Conservation (phyloP, 2,888 invertebrate species). For the Caenorhabditis macrosperma region DNA sequence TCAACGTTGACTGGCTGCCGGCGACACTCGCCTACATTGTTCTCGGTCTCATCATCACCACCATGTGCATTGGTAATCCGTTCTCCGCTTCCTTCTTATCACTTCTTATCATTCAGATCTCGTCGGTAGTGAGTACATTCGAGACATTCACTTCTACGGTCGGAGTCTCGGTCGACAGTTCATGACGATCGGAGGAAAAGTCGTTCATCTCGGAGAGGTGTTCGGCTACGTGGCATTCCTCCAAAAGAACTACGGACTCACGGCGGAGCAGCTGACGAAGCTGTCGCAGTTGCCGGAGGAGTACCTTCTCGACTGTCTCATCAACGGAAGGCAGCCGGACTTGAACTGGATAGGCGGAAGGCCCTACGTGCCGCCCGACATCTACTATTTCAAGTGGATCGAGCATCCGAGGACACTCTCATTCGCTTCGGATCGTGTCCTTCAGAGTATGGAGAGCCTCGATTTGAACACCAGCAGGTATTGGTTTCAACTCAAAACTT, state of each 20-base stretch:
- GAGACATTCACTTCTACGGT: slow-evolving; percentile 80
- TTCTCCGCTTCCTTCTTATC: neutral
- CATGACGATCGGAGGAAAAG: slow-evolving; percentile 80
- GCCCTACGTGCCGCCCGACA: slow-evolving; percentile 80
- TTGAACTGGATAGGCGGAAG: slow-evolving; percentile 79
- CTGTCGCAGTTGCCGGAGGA: slow-evolving; percentile 80
- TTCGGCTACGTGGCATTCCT: slow-evolving; percentile 80
- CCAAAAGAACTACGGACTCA: slow-evolving; percentile 80
- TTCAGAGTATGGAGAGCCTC: slow-evolving; percentile 80
- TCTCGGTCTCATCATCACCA: slow-evolving; percentile 79
- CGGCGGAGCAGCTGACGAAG: slow-evolving; percentile 80
- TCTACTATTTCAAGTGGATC: slow-evolving; percentile 80
- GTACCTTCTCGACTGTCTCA: slow-evolving; percentile 80
- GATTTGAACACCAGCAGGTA: slow-evolving; percentile 77
- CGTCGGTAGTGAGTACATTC: slow-evolving; percentile 80
- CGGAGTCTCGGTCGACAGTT: slow-evolving; percentile 78
- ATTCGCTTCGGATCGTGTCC: slow-evolving; percentile 78
- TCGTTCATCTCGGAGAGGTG: slow-evolving; percentile 80
- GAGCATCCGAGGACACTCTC: slow-evolving; percentile 80
- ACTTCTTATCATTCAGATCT: slow-evolving; percentile 70
- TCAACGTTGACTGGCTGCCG: slow-evolving; percentile 78
- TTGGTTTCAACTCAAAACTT: neutral
- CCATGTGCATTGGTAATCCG: slow-evolving; percentile 79
- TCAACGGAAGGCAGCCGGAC: slow-evolving; percentile 79
- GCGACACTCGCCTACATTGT: slow-evolving; percentile 80